Evolutionary conservation across 2,113 vertebrate genomes (phyloP).

Genomic region (Chlamydotis undulata): DNA sequence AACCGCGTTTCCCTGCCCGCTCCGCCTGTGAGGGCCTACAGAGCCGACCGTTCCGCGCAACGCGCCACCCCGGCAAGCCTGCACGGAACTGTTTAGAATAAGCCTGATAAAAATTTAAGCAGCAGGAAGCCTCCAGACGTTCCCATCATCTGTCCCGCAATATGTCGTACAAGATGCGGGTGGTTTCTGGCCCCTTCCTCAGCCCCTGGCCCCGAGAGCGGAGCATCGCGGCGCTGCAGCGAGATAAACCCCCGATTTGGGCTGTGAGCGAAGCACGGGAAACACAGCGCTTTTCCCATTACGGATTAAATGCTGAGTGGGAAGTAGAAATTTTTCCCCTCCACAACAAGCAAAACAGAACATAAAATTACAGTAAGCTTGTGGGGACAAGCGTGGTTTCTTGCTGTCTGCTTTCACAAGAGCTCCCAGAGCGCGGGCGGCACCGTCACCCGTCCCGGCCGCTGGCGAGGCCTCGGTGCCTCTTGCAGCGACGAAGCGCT

Average conservation of each 20-base stretch:
- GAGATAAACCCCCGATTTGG: not conserved
- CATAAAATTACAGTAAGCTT: too few relatives aligned
- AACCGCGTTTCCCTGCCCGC: not conserved
- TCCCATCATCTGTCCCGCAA: not conserved
- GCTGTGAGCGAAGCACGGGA: not conserved
- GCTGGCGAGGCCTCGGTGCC: rapidly evolving
- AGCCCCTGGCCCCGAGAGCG: rapidly evolving
- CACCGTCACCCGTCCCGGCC: rapidly evolving
- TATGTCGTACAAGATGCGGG: rapidly evolving
- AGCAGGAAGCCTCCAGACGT: not conserved
- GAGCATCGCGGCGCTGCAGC: rapidly evolving
- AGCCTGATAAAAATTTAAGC: not conserved
- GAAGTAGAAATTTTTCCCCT: not conserved
- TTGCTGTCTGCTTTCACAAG: not conserved
- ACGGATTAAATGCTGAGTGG: rapidly evolving
- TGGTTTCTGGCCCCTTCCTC: rapidly evolving
- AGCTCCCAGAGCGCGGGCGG: not conserved
- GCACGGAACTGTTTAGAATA: not conserved
- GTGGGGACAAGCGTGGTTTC: rapidly evolving
- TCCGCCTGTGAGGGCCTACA: not conserved
- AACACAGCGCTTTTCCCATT: rapidly evolving
- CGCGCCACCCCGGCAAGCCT: not conserved
- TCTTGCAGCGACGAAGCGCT: rapidly evolving
- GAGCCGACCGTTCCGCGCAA: not conserved
- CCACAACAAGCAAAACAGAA: rapidly evolving